Percentiles rank a stretch among this genome's conserved stretches.
These are phyloP conservation scores for Drosophila hydei DNA, from an alignment of 1,140 invertebrate genomes.

Conservation along the genomic window DNA sequence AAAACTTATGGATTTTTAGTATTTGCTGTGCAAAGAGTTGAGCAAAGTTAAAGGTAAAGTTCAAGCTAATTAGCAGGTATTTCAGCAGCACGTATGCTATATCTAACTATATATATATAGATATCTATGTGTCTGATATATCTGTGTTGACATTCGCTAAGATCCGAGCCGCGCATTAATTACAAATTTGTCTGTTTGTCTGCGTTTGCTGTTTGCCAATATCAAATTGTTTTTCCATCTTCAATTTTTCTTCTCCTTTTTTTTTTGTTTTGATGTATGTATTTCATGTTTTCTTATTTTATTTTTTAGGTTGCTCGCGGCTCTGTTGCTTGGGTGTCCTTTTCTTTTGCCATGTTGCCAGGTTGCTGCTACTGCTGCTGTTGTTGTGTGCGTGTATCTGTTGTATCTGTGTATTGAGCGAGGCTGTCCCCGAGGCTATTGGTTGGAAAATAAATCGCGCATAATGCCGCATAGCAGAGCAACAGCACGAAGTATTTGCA, in stretches of 20 bases:
- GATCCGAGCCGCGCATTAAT: slow-evolving; percentile 39
- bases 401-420: slow-evolving; percentile 10
- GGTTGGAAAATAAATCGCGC: slow-evolving; percentile 78
- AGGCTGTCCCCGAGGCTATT: slow-evolving; percentile 42
- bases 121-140: not conserved
- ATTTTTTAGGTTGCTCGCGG: slow-evolving; percentile 36
- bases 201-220: slow-evolving; percentile 38
- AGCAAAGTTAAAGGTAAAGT: slow-evolving; percentile 21
- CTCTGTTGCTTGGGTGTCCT: slow-evolving; percentile 34
- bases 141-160: not conserved
- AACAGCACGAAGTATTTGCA: slow-evolving; percentile 84
- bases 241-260: not conserved
- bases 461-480: slow-evolving; percentile 81
- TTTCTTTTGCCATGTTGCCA: slow-evolving; percentile 24
- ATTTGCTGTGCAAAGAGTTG: slow-evolving; percentile 39
- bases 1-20: slow-evolving; percentile 47
- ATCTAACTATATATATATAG: not conserved
- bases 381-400: slow-evolving; percentile 7
- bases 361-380: slow-evolving; percentile 24
- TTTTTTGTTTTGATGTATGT: slow-evolving; percentile 17
- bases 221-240: slow-evolving; percentile 42
- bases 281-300: slow-evolving; percentile 40
- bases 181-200: slow-evolving; percentile 39
- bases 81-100: not conserved
- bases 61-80: slow-evolving; percentile 47